A percentile compares a stretch with the other conserved stretches of the same genome.
These are phyloP conservation scores for Bemisia tabaci DNA, from an alignment of 1,140 invertebrate genomes.

Conservation along the genomic window DNA sequence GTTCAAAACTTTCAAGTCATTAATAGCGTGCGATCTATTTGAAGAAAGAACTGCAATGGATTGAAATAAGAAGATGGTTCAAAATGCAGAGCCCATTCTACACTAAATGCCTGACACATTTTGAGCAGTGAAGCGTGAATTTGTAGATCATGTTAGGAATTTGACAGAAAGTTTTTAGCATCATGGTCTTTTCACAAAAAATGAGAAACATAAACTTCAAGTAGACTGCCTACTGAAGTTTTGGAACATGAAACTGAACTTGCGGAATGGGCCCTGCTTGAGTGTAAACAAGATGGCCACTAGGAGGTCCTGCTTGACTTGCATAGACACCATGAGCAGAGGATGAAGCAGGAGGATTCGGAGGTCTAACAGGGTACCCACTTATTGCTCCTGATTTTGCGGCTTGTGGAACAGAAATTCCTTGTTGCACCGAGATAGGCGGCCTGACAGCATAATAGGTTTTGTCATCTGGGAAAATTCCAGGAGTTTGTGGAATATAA, in stretches of 20 bases:
- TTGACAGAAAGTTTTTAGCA: too few species aligned
- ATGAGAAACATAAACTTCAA: too few species aligned
- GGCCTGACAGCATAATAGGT: background rate
- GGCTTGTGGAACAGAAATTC: background rate
- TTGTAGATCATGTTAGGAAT: too few species aligned
- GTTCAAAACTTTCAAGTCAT: too few species aligned
- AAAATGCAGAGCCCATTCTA: too few species aligned
- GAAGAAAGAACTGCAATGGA: too few species aligned
- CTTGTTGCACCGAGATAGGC: background rate
- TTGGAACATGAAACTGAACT: background rate
- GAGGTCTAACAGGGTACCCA: background rate
- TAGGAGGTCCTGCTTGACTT: background rate
- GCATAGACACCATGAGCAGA: background rate
- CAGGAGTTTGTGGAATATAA: background rate
- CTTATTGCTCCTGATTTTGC: background rate
- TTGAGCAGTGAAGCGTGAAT: too few species aligned
- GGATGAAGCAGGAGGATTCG: background rate
- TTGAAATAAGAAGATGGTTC: too few species aligned
- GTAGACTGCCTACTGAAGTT: background rate
- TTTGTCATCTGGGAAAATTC: background rate
- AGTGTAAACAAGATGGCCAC: background rate
- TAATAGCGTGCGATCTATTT: too few species aligned
- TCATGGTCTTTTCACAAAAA: too few species aligned
- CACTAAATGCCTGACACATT: too few species aligned
- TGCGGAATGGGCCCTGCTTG: background rate